Evolutionary conservation across 2,113 vertebrate species (phyloP).

Genomic region (Ophiodon elongatus): DNA sequence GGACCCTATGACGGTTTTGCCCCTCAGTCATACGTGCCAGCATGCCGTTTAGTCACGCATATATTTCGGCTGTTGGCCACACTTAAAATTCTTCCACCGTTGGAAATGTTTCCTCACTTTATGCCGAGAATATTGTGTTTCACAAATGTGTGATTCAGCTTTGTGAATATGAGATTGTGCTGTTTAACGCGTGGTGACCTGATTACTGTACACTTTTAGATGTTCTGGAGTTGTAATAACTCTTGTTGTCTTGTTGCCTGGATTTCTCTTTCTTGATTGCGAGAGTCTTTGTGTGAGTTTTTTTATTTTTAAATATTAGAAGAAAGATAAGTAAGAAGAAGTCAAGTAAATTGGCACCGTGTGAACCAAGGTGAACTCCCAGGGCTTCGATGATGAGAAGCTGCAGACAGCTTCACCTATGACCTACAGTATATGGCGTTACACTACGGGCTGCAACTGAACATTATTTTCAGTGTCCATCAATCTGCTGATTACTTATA

Average conservation of each 20-base stretch:
- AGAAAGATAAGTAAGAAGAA: background rate
- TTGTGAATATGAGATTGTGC: background rate
- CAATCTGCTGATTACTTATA: background rate
- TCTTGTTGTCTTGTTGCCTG: background rate
- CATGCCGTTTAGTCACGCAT: conserved; percentile 71
- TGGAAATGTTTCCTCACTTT: conserved; percentile 15
- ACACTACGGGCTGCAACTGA: background rate
- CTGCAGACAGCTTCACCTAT: conserved; percentile 47
- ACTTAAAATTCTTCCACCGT: conserved; percentile 16
- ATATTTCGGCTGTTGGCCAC: conserved; percentile 44
- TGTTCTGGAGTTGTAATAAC: background rate
- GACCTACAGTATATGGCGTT: background rate
- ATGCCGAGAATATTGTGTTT: conserved; percentile 9
- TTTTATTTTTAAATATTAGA: background rate
- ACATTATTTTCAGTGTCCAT: too few relatives aligned
- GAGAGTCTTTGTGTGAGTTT: background rate
- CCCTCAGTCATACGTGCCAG: conserved; percentile 67
- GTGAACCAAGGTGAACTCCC: conserved; percentile 23
- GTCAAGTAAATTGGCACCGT: background rate
- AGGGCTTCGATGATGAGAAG: conserved; percentile 52
- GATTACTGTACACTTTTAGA: background rate
- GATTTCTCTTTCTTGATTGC: background rate
- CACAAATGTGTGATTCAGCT: background rate
- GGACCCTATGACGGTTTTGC: conserved; percentile 64
- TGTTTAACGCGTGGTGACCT: background rate